Conservation (phyloP, 1,140 invertebrate genomes). For the Vollenhovia emeryi region DNA sequence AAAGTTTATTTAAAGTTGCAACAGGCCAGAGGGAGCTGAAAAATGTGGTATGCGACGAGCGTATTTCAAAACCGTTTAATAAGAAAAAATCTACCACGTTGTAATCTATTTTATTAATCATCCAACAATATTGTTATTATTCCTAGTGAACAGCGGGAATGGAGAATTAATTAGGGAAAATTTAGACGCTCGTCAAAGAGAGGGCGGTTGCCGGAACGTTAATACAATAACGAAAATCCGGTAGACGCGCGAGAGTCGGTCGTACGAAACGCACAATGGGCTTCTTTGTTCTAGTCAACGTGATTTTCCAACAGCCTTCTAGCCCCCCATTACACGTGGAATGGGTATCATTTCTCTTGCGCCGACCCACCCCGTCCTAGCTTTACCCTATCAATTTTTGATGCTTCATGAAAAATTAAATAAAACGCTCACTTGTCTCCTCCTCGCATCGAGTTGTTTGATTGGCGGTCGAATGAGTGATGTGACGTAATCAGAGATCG, state of each 20-base stretch:
- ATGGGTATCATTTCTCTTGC: neutral
- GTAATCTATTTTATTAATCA: neutral
- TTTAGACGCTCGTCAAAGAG: neutral
- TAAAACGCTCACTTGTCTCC: neutral
- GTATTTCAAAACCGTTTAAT: neutral
- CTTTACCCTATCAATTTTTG: neutral
- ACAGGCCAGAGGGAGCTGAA: neutral
- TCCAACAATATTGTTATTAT: neutral
- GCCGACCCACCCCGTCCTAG: neutral
- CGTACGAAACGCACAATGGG: neutral
- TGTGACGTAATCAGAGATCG: slow-evolving; percentile 31
- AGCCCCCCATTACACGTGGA: neutral
- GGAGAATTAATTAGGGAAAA: slow-evolving; percentile 1
- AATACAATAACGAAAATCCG: neutral
- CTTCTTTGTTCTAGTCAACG: neutral
- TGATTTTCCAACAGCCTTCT: slow-evolving; percentile 1
- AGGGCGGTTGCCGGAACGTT: neutral
- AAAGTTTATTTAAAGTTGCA: neutral
- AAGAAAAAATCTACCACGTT: neutral
- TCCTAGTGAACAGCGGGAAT: neutral
- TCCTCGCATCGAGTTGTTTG: neutral
- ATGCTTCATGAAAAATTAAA: slow-evolving; percentile 25
- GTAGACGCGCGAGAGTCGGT: neutral
- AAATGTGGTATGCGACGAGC: neutral
- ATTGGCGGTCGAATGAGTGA: slow-evolving; percentile 14